A percentile compares a stretch with the other conserved stretches of the same genome.
These are phyloP conservation scores for Zeus faber DNA, from an alignment of 2,113 vertebrate genomes.

Conservation along the genomic window DNA sequence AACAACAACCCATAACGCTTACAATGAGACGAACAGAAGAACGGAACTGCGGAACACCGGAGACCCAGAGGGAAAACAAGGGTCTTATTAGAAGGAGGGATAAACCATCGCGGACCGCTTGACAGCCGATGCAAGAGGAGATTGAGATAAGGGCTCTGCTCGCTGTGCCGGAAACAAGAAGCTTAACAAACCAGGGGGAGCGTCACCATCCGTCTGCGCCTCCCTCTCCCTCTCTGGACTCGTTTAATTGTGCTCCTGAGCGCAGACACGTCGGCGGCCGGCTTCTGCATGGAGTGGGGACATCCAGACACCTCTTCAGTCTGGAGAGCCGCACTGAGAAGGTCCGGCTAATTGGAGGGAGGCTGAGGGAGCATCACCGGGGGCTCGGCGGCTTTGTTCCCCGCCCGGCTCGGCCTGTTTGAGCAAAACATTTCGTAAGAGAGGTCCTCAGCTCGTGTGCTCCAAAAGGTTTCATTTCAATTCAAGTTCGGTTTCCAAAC, in stretches of 20 bases:
- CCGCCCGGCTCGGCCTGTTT: no score
- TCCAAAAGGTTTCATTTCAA: no score
- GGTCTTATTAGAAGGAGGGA: neutral
- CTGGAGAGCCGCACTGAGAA: slow-evolving; percentile 63
- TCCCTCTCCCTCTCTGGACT: slow-evolving; percentile 60
- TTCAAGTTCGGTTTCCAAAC: no score
- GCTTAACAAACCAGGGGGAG: slow-evolving; percentile 45
- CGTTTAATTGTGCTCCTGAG: slow-evolving; percentile 48
- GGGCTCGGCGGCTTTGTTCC: slow-evolving; percentile 63
- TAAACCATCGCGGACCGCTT: neutral
- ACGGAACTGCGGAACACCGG: neutral
- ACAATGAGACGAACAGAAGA: no score
- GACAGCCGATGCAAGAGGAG: slow-evolving; percentile 71
- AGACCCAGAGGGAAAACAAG: neutral
- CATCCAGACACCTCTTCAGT: slow-evolving; percentile 65
- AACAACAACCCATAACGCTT: no score
- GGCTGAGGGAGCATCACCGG: slow-evolving; percentile 61
- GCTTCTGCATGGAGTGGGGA: slow-evolving; percentile 31
- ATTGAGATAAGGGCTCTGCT: slow-evolving; percentile 74
- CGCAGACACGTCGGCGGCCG: slow-evolving; percentile 20
- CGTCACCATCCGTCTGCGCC: slow-evolving; percentile 56
- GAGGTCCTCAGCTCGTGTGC: no score
- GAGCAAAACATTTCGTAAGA: no score
- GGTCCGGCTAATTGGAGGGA: slow-evolving; percentile 67
- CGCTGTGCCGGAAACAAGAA: slow-evolving; percentile 72